Base-by-base conservation (phyloP, 1,140 invertebrate genomes). In the Micrasema longulum region DNA sequence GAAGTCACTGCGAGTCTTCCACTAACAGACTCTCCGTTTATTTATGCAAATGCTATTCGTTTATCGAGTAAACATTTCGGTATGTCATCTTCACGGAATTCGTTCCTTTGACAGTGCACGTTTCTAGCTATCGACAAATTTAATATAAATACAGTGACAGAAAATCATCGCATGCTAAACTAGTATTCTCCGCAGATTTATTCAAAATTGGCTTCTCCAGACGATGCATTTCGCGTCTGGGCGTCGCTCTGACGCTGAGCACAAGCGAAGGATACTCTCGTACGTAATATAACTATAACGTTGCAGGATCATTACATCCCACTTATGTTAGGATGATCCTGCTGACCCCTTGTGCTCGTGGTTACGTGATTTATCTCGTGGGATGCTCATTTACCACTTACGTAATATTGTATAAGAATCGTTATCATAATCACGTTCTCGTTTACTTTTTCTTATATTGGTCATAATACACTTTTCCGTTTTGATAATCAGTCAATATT, bases 11-110 rank as follows among this genome's bases (percentile, higher is more conserved):
- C 22, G 52, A 20, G 22, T 26, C 20, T 26, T 11, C 63, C n/a
- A 47, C 43, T 64, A 18, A 14, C 47, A 18, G 20, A 31, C n/a
- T 57, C 35, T 41, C 12, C 18, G 65, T 69, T 69, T 69, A 20
- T 60, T 47, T 60, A 60, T 60, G 66, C 38, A 57, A 57, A 69
- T 69, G 66, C 36, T 14, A 9, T 26, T 57, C 38, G 38, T 68
- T 57, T 68, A 38, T 55, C 66, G 14, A 60, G 53, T 18, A 43
- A 55, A 69, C 53, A 69, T 16, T 60, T 14, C 50, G 65, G 3
- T 31, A 20, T 4, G 16, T 12, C n/a, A 36, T 47, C 41, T 47
- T 43, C 57, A 20, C 57, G 36, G 18, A 62, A 16, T 55, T 55
- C n/a, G 10, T 31, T 31, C 52, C 12, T 55, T 31, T 36, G 26